Evolutionary conservation across 2,113 vertebrate genomes (phyloP).

Genomic region (Cranoglanis bouderius): DNA sequence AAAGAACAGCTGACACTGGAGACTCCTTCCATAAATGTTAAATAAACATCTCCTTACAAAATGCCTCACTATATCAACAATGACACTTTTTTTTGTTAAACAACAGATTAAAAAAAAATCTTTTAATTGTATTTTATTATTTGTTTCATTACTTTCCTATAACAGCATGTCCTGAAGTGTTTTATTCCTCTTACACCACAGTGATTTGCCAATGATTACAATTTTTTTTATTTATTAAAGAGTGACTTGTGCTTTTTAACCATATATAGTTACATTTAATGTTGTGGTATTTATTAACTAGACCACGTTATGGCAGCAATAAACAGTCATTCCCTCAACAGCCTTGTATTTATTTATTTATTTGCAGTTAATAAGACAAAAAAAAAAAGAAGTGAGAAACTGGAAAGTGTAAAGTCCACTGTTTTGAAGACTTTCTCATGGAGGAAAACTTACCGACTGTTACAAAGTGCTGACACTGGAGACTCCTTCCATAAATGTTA

Average conservation of each 20-base stretch:
- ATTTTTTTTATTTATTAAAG: not conserved
- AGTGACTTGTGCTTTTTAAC: not conserved
- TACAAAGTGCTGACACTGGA: not conserved
- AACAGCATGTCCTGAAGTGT: not conserved
- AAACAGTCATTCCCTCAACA: not conserved
- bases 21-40: not conserved
- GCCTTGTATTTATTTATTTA: not conserved
- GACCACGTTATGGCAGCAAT: not conserved
- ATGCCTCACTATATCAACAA: not conserved
- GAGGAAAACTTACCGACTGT: not conserved
- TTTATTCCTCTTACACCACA: not conserved
- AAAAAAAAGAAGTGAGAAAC: not conserved
- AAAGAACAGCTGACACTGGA: not conserved
- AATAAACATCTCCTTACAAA: not conserved
- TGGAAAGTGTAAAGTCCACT: not conserved
- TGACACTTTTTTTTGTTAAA: not conserved
- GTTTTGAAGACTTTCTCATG: not conserved
- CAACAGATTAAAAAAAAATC: no score
- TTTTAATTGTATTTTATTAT: not conserved
- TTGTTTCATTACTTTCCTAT: not conserved
- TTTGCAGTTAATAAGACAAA: not conserved
- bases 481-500: not conserved
- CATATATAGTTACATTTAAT: not conserved
- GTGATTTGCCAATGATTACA: not conserved
- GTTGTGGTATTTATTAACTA: not conserved